Percentiles rank a stretch among this genome's conserved stretches.
Conservation (phyloP, 2,888 invertebrate species). For the Phyllotreta striolata region DNA sequence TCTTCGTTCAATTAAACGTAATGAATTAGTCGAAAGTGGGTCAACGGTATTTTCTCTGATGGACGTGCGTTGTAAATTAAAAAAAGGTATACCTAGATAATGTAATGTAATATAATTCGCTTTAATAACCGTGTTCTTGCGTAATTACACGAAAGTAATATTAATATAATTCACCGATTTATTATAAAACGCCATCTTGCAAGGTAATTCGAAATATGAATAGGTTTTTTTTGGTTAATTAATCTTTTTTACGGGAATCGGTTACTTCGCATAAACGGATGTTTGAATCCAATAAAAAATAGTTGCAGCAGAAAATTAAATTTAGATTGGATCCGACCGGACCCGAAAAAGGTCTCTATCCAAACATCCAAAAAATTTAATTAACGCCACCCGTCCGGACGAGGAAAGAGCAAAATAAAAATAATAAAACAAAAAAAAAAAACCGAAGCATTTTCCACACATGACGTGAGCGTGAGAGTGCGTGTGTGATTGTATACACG, state of each 20-base stretch:
- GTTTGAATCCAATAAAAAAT: constrained; percentile 21
- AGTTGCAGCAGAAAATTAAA: constrained; percentile 24
- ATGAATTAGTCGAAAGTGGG: constrained; percentile 42
- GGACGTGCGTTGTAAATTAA: constrained; percentile 17
- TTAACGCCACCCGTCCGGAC: constrained; percentile 43
- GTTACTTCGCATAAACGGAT: background rate
- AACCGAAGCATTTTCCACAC: constrained; percentile 34
- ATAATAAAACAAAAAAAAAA: constrained; percentile 13
- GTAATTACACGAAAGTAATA: too few relatives aligned
- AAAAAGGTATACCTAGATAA: constrained; percentile 1
- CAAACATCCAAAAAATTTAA: constrained; percentile 52
- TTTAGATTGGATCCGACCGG: constrained; percentile 18
- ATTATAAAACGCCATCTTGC: too few relatives aligned
- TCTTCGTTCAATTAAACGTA: constrained; percentile 41
- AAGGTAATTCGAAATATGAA: too few relatives aligned
- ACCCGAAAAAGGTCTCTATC: constrained; percentile 25
- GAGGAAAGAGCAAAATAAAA: background rate
- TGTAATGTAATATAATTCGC: too few relatives aligned
- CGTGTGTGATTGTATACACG: constrained; percentile 52
- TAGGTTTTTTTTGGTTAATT: too few relatives aligned
- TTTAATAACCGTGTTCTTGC: too few relatives aligned
- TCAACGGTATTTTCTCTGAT: constrained; percentile 30
- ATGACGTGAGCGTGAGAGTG: constrained; percentile 34
- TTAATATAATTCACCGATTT: too few relatives aligned
- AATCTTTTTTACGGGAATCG: background rate